phyloP scores from a whole-genome alignment of 2,888 invertebrate genomes.

The Salpingus planirostris region DNA sequence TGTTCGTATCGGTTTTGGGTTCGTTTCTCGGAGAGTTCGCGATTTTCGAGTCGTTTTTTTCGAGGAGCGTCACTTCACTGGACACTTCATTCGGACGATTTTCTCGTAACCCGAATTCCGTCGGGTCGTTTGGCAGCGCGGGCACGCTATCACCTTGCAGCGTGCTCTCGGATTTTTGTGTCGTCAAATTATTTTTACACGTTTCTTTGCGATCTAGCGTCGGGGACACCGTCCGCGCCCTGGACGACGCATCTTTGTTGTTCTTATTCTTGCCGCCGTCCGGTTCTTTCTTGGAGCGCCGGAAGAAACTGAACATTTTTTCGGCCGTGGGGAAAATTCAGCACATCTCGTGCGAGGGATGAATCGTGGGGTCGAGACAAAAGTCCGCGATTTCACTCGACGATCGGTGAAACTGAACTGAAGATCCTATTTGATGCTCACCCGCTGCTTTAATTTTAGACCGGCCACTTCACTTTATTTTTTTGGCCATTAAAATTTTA shows the following conservation, averaged over 20 bases:
- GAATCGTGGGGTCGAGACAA: too few relatives aligned
- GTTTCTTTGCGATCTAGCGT: constrained; percentile 22
- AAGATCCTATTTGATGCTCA: constrained; percentile 15
- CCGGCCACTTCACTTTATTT: constrained; percentile 7
- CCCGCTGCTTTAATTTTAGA: constrained; percentile 15
- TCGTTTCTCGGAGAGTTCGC: constrained; percentile 21
- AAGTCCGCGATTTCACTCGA: too few relatives aligned
- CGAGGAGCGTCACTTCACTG: constrained; percentile 23
- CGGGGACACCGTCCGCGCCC: constrained; percentile 6
- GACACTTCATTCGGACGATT: constrained; percentile 26
- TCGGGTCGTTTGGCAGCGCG: constrained; percentile 22
- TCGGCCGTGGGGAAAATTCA: constrained; percentile 1
- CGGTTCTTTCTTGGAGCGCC: constrained; percentile 31
- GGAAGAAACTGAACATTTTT: constrained; percentile 35
- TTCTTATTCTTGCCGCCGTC: constrained; percentile 17
- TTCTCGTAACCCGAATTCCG: constrained; percentile 26
- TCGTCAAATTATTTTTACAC: constrained; percentile 34
- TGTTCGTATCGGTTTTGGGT: too few relatives aligned
- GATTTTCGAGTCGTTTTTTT: constrained; percentile 28
- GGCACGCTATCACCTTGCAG: constrained; percentile 21
- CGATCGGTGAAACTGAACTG: constrained; percentile 17
- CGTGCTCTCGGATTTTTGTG: constrained; percentile 27
- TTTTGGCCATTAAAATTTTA: too few relatives aligned
- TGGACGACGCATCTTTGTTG: constrained; percentile 15
- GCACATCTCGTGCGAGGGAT: background rate